These are phyloP conservation scores for Scytalopus superciliaris DNA, from an alignment of 2,113 vertebrate genomes.

Conservation along the genomic window DNA sequence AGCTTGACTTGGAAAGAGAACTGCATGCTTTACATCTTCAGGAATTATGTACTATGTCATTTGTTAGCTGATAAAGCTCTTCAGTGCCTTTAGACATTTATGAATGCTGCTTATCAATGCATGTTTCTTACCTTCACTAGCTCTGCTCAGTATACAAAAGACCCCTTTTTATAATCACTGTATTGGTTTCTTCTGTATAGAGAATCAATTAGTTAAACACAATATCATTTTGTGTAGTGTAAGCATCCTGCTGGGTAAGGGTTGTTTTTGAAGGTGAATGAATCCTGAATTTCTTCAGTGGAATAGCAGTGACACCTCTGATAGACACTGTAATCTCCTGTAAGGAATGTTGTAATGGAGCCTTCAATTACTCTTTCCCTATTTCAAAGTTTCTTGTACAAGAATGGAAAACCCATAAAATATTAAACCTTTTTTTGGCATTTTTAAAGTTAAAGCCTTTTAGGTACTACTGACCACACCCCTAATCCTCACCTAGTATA, in stretches of 20 bases:
- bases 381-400: not conserved
- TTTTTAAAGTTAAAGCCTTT: not conserved
- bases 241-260: not conserved
- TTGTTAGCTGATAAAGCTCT: slow-evolving; percentile 3
- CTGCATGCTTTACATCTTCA: not conserved
- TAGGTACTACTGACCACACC: not conserved
- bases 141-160: not conserved
- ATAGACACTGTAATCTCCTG: not conserved
- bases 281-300: not conserved
- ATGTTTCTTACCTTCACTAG: not conserved
- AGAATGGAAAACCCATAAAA: not conserved
- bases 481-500: not conserved
- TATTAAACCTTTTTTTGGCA: not conserved
- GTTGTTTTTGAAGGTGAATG: not conserved
- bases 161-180: not conserved
- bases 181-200: not conserved
- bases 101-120: not conserved
- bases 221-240: not conserved
- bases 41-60: not conserved
- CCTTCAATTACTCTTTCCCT: not conserved
- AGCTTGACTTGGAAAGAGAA: not conserved
- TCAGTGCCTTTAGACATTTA: slow-evolving; percentile 6
- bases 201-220: not conserved
- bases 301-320: slow-evolving; percentile 17
- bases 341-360: not conserved